phyloP scores from a whole-genome alignment of 2,113 vertebrate species.

The Silurus meridionalis region DNA sequence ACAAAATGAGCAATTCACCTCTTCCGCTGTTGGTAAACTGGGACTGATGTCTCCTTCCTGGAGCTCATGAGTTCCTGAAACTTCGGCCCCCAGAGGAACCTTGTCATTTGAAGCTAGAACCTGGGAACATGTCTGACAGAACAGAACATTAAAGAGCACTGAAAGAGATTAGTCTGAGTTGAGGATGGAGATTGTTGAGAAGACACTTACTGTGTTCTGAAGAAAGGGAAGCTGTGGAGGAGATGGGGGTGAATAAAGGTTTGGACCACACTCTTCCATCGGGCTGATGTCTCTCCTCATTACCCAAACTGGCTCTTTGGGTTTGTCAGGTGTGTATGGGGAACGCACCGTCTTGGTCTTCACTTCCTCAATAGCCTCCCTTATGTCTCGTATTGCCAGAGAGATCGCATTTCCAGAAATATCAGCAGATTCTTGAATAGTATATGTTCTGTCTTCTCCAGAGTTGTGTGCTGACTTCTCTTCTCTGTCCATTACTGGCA shows the following conservation, averaged over 20 bases:
- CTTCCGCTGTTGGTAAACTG: slow-evolving; percentile 79
- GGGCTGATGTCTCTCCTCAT: slow-evolving; percentile 93
- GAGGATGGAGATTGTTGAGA: background rate
- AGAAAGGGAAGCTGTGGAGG: slow-evolving; percentile 22
- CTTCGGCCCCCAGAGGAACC: slow-evolving; percentile 82
- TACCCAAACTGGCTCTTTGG: slow-evolving; percentile 94
- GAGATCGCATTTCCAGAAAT: slow-evolving; percentile 87
- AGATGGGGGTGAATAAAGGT: slow-evolving; percentile 68
- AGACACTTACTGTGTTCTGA: slow-evolving; percentile 31
- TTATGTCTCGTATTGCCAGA: slow-evolving; percentile 95
- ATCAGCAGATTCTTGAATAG: slow-evolving; percentile 54
- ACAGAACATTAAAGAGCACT: slow-evolving; percentile 26
- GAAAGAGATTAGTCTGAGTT: background rate
- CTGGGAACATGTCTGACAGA: slow-evolving; percentile 61
- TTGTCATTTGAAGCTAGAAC: slow-evolving; percentile 77
- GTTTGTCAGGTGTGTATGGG: slow-evolving; percentile 90
- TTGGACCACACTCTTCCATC: slow-evolving; percentile 78
- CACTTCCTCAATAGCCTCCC: slow-evolving; percentile 95
- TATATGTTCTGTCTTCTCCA: slow-evolving; percentile 60
- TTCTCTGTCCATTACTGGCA: slow-evolving; percentile 39
- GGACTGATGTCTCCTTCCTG: slow-evolving; percentile 70
- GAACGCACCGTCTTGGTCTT: slow-evolving; percentile 92
- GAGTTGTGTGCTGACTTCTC: slow-evolving; percentile 54
- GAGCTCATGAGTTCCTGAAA: slow-evolving; percentile 73
- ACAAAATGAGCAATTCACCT: slow-evolving; percentile 73